phyloP scores from a whole-genome alignment of 2,113 vertebrate species.

The Ariopsis seemanni region DNA sequence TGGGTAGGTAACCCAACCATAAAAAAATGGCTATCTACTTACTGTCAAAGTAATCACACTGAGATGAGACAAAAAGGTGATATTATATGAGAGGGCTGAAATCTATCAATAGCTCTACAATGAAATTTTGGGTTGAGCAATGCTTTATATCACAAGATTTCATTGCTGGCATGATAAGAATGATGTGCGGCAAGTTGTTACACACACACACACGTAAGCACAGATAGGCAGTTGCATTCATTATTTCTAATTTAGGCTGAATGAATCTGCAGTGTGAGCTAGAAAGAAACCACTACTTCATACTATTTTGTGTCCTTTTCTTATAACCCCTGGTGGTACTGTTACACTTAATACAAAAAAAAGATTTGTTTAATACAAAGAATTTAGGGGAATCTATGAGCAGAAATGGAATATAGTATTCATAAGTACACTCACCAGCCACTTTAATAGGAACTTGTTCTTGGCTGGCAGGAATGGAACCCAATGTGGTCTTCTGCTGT shows the following conservation, averaged over 20 bases:
- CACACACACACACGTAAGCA: not conserved
- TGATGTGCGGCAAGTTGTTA: not conserved
- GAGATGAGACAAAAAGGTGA: not conserved
- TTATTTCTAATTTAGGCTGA: not conserved
- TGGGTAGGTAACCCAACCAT: too few species aligned
- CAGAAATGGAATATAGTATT: too few species aligned
- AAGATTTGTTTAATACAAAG: not conserved
- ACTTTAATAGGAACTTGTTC: too few species aligned
- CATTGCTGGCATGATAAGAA: not conserved
- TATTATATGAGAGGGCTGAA: not conserved
- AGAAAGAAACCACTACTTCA: not conserved
- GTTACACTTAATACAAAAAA: not conserved
- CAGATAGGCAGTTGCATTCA: not conserved
- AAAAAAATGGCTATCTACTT: not conserved
- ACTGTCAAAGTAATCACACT: not conserved
- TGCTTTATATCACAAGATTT: not conserved
- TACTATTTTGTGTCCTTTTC: not conserved
- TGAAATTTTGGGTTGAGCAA: not conserved
- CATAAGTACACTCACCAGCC: too few species aligned
- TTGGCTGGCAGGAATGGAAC: too few species aligned
- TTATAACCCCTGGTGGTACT: not conserved
- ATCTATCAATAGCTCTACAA: not conserved
- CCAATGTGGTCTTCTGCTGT: too few species aligned
- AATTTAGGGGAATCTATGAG: too few species aligned
- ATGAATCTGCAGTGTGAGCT: not conserved